phyloP scores from a whole-genome alignment of 2,797 vertebrate species.

The Potorous gilbertii region DNA sequence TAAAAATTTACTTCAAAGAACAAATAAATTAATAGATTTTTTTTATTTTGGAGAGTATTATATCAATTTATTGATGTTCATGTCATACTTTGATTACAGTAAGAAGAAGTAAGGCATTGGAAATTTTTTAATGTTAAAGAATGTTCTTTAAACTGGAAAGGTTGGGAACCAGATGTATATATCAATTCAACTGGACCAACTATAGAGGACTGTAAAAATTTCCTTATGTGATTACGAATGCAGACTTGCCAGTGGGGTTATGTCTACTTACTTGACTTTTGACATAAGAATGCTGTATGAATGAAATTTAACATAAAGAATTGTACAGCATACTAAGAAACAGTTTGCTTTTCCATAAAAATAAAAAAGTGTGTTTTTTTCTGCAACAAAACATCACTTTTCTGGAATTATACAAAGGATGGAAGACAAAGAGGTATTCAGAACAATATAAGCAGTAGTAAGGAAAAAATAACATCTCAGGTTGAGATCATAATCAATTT shows the following conservation, averaged over 20 bases:
- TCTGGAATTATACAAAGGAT: not conserved
- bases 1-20: too few species aligned
- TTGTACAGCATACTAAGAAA: not conserved
- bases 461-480: not conserved
- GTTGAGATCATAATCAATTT: not conserved
- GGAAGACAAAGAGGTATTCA: not conserved
- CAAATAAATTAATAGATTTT: not conserved
- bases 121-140: not conserved
- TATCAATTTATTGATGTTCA: not conserved
- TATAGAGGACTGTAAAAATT: not conserved
- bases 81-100: not conserved
- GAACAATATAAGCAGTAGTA: not conserved
- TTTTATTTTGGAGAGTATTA: not conserved
- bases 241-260: not conserved
- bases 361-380: not conserved
- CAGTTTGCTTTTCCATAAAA: not conserved
- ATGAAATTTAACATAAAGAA: not conserved
- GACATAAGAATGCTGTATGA: not conserved
- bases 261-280: not conserved
- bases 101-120: not conserved
- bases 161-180: not conserved
- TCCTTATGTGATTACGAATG: not conserved
- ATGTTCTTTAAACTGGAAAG: not conserved
- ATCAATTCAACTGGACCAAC: not conserved
- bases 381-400: not conserved